Evolutionary conservation across 2,113 vertebrate genomes (phyloP), one percentile per base, ranked within the genome.

Genomic region (Xiphias gladius): DNA sequence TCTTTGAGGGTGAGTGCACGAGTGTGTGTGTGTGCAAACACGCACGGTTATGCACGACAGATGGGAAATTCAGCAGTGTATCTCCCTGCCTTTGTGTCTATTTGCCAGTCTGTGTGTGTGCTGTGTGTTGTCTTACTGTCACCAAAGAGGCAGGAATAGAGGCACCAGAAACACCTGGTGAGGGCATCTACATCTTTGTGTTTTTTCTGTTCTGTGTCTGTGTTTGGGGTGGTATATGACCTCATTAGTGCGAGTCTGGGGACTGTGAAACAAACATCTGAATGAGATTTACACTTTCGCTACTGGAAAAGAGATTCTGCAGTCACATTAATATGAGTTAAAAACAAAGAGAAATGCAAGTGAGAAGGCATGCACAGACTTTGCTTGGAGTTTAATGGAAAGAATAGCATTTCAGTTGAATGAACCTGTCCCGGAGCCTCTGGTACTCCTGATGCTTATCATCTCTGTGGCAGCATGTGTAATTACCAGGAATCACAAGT

Each of bases 41-140:
- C 57, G 77, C 46, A 78, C 61, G 11, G 43, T 77, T 70, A 43
- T 76, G 66, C 35, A 76, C 10, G 30, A 65, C 77, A 82, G 64
- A 89, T 76, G 75, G 81, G 55, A 71, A 66, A 82, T 52, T 73
- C 58, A 70, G 70, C 79, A 64, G 67, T 78, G 52, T 80, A 7
- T 80, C n/a, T 64, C 11, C 8, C 58, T 58, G 54, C n/a, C n/a
- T 84, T 76, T 74, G 52, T 72, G 30, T 67, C n/a, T 57, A 46
- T 67, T 55, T 77, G 57, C 57, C 26, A 16, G 58, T 62, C 20
- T 66, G 20, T 50, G 30, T 50, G 28, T 78, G 72, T 48, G 26
- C 16, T 46, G 55, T 58, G 24, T 50, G 32, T 55, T 59, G 32
- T 69, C 9, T 41, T 28, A 41, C 43, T 48, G 26, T 70, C 46